Conservation (phyloP, 1,140 invertebrate species). For the Drosophila bipectinata region DNA sequence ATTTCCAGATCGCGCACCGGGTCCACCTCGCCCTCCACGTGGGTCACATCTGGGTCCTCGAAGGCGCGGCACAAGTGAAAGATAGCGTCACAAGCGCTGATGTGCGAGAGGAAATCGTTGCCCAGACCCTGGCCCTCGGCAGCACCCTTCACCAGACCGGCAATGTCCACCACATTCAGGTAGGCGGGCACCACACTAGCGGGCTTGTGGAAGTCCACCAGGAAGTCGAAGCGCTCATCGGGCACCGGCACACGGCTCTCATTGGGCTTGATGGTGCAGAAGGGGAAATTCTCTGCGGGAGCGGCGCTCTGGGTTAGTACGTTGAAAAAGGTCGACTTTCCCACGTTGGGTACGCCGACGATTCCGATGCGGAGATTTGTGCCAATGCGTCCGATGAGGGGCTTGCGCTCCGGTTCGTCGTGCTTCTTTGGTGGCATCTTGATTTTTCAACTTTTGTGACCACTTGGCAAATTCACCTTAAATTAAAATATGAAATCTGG, state of each 20-base stretch:
- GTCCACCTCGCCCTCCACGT: slow-evolving; percentile 99
- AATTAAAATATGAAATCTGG: neutral
- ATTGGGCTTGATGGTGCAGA: slow-evolving; percentile 99
- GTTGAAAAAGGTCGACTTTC: slow-evolving; percentile 99
- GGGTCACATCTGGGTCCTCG: slow-evolving; percentile 98
- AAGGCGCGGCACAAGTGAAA: slow-evolving; percentile 99
- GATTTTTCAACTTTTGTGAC: neutral
- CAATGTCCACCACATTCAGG: slow-evolving; percentile 99
- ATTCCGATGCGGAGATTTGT: slow-evolving; percentile 99
- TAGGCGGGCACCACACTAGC: slow-evolving; percentile 98
- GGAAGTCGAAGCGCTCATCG: slow-evolving; percentile 96
- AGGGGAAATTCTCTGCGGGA: slow-evolving; percentile 99
- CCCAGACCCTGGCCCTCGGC: slow-evolving; percentile 99
- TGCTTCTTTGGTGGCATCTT: slow-evolving; percentile 98
- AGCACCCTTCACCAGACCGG: slow-evolving; percentile 98
- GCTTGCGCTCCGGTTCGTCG: slow-evolving; percentile 93
- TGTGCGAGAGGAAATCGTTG: slow-evolving; percentile 99
- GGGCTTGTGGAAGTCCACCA: slow-evolving; percentile 97
- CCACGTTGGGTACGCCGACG: slow-evolving; percentile 96
- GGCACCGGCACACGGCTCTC: slow-evolving; percentile 99
- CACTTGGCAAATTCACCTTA: neutral
- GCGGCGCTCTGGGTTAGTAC: slow-evolving; percentile 98
- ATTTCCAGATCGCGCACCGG: slow-evolving; percentile 98
- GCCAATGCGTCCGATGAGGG: slow-evolving; percentile 98
- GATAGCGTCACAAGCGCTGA: slow-evolving; percentile 99